Base-by-base conservation (phyloP, 2,113 vertebrate species). In the Malaclemys terrapin region DNA sequence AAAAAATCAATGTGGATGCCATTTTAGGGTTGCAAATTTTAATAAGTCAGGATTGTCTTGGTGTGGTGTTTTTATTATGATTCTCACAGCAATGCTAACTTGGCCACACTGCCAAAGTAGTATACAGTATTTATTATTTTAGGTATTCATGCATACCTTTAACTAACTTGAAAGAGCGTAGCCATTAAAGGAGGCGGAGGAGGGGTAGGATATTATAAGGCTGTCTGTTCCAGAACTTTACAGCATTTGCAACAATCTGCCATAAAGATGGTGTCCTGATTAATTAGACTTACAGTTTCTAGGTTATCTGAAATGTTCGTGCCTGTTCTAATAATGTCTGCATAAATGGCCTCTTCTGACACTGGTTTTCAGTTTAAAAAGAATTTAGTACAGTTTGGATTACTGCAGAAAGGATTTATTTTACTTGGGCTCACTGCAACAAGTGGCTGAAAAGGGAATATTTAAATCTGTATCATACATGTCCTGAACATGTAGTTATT, bases 371-470 rank as follows among this genome's bases (percentile, higher is more conserved):
- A 65, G 89, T 95, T 94, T 95, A 84, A 91, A 90, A 82, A 87
- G 87, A 86, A 75, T 29, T 75, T 90, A 80, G 83, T 52, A 50
- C 13, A 31, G 78, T 6, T 47, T 79, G 29, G 10, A 54, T 83
- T 69, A 69, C 6, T 93, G 88, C 27, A 38, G 69, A 83, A 87
- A 81, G 57, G 84, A 96, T 96, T 93, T 92, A 65, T 75, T 75
- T 53, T 53, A 49, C 16, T 27, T 49, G 12, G 75, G 62, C 9
- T 17, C 31, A 25, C n/a, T 53, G 50, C 69, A 75, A 42, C n/a
- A 76, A 86, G 65, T 29, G 42, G n/a, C 42, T 31, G 54, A 59
- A 42, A 45, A 47, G 81, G 27, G 42, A 57, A 31, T 83, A 56
- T 57, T 17, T 72, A 17, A 56, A 5, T 75, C 5, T 59, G 86